Evolutionary conservation across 2,113 vertebrate species (phyloP).

Genomic region (Nibea albiflora): DNA sequence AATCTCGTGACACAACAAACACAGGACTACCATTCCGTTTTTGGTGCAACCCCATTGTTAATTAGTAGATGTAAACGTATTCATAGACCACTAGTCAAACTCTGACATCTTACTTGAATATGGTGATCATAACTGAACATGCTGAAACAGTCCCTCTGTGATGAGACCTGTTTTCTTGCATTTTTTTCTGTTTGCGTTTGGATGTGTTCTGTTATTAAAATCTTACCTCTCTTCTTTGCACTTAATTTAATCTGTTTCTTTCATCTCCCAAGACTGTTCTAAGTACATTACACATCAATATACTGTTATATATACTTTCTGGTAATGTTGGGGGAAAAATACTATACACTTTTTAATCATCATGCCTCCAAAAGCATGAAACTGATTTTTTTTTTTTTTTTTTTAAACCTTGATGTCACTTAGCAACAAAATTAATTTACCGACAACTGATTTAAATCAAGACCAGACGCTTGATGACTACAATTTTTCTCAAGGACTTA

Average conservation of each 20-base stretch:
- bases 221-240: constrained; percentile 67
- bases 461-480: not conserved
- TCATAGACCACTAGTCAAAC: constrained; percentile 20
- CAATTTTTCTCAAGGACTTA: not conserved
- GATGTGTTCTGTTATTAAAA: constrained; percentile 75
- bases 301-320: too few relatives aligned
- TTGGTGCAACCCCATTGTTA: constrained; percentile 8
- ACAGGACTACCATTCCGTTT: constrained; percentile 3
- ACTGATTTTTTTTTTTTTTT: not conserved
- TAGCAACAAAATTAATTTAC: not conserved
- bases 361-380: not conserved
- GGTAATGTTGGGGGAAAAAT: too few relatives aligned
- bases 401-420: too few relatives aligned
- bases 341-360: not conserved
- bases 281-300: not conserved
- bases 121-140: constrained; percentile 43
- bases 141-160: constrained; percentile 51
- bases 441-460: constrained; percentile 10
- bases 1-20: constrained; percentile 10
- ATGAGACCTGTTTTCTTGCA: constrained; percentile 54
- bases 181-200: constrained; percentile 64
- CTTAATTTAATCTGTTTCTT: constrained; percentile 15
- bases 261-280: not conserved
- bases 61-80: constrained; percentile 8
- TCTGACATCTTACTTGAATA: constrained; percentile 48